These are phyloP conservation scores for Dicaeum eximium DNA, from an alignment of 2,113 vertebrate species.

Conservation along the genomic window DNA sequence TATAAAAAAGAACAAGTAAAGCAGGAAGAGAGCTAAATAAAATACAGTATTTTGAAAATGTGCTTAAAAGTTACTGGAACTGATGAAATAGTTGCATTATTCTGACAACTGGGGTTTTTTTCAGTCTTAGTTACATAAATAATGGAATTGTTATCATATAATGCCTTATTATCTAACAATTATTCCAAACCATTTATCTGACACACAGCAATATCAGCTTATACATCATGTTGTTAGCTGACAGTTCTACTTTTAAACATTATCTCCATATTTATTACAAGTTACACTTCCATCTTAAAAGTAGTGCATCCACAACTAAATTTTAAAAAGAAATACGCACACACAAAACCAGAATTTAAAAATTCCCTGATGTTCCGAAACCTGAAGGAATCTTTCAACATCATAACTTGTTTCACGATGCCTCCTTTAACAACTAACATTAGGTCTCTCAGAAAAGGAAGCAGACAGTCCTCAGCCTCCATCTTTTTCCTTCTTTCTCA, in stretches of 20 bases:
- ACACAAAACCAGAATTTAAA: background rate
- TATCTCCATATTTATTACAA: background rate
- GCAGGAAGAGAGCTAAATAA: background rate
- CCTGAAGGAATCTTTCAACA: background rate
- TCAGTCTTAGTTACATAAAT: background rate
- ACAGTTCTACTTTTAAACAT: background rate
- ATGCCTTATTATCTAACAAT: background rate
- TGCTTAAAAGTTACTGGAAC: background rate
- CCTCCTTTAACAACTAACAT: background rate
- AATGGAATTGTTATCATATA: background rate
- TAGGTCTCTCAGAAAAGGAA: background rate
- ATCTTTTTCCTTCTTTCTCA: background rate
- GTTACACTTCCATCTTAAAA: background rate
- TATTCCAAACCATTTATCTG: background rate
- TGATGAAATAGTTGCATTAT: background rate
- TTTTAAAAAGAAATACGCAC: background rate
- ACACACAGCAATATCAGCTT: background rate
- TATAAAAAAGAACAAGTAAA: background rate
- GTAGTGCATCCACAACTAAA: background rate
- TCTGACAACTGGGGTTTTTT: background rate
- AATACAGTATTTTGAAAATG: background rate
- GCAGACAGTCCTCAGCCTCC: background rate
- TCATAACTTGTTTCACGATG: background rate
- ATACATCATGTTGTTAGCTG: background rate
- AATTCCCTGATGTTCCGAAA: background rate